phyloP scores from a whole-genome alignment of 2,888 invertebrate genomes.

The Leucozona laternaria region DNA sequence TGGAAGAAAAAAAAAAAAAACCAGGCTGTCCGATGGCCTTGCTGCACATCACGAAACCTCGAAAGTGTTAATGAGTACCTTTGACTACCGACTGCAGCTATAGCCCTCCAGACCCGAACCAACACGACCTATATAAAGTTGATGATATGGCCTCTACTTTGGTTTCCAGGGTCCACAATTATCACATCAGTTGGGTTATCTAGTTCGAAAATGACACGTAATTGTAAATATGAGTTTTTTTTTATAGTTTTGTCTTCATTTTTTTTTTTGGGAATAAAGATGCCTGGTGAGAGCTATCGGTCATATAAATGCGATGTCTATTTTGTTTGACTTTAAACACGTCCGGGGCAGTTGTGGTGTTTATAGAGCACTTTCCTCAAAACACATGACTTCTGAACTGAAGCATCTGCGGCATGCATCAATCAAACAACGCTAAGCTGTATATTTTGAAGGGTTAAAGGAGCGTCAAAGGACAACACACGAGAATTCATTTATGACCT shows the following conservation, averaged over 20 bases:
- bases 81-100: constrained; percentile 43
- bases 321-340: constrained; percentile 57
- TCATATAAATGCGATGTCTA: constrained; percentile 56
- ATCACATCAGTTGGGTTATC: constrained; percentile 68
- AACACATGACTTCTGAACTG: constrained; percentile 41
- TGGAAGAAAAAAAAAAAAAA: neutral
- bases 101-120: constrained; percentile 15
- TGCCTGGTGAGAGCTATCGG: neutral
- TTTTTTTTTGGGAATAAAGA: neutral
- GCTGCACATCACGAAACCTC: constrained; percentile 34
- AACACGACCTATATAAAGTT: constrained; percentile 49
- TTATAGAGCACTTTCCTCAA: constrained; percentile 38
- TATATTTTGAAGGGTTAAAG: constrained; percentile 5
- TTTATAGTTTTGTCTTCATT: neutral
- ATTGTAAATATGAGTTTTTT: constrained; percentile 32
- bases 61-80: constrained; percentile 69
- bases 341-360: constrained; percentile 17
- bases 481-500: constrained; percentile 53
- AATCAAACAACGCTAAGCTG: constrained; percentile 13
- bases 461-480: constrained; percentile 25
- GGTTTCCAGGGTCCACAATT: constrained; percentile 49
- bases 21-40: constrained; percentile 17
- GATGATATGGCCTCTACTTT: constrained; percentile 16
- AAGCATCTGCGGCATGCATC: constrained; percentile 49
- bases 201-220: constrained; percentile 43